Base-by-base conservation (phyloP, 2,888 invertebrate genomes). In the Callimorpha dominula region DNA sequence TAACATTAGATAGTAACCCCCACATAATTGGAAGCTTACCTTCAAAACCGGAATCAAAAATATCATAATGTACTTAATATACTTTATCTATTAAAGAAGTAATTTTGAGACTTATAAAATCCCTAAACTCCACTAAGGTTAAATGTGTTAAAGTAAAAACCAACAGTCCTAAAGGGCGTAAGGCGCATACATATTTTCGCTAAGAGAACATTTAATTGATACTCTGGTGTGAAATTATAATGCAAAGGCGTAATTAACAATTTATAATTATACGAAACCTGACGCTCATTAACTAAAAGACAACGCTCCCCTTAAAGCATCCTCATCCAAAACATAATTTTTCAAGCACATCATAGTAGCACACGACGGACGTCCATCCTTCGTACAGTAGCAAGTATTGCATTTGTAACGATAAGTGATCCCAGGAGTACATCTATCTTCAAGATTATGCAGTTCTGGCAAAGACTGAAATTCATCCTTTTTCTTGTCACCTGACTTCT, bases 261-360 rank as follows among this genome's bases (percentile, higher is more conserved):
- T 2, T 14, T 31, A 20, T 60, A 14, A 31, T 60, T 31, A 0
- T 4, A 60, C 6, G 60, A 60, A 12, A 31, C 14, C 14, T 60
- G 31, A 60, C 4, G 5, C 63, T 20, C 31, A 20, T 68, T 68
- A 68, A 68, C 14, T 15, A 6, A 42, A 63, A 70, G 74, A 66
- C 40, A 84, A 71, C 7, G 74, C 68, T 68, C 70, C 40, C 68
- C 68, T 75, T 63, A 86, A 73, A 66, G 77, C 73, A 8, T 64
- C 72, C n/a, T 82, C 66, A 73, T 87, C 86, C 8, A 86, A 20
- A 1, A 80, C 20, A 5, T 84, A 70, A 65, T 88, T 82, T 31
- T 86, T 80, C 54, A 88, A 79, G 74, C 93, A 93, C 8, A 90
- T 73, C 91, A 91, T 91, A 0, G 86, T 88, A 0, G 90, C 90